A percentile compares a stretch with the other conserved stretches of the same genome.
These are phyloP conservation scores for Hirudo medicinalis DNA, from an alignment of 1,140 invertebrate genomes.

Conservation along the genomic window DNA sequence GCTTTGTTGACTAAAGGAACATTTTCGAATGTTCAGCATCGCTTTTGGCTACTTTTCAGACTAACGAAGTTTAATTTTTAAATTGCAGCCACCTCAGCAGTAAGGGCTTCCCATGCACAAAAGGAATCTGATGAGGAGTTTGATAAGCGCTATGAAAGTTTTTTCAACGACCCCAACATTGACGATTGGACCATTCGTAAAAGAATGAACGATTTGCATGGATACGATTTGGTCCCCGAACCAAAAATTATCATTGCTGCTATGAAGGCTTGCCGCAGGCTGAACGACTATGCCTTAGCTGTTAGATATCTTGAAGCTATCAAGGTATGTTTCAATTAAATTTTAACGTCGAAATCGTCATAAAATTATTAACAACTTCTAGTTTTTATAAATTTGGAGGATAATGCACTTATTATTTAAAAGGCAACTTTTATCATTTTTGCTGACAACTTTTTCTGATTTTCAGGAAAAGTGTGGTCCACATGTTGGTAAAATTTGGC, in stretches of 20 bases:
- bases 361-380: not conserved
- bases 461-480: slow-evolving; percentile 64
- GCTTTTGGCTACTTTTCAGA: not conserved
- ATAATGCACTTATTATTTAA: not conserved
- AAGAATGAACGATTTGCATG: slow-evolving; percentile 45
- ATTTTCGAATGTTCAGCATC: too few relatives aligned
- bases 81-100: slow-evolving; percentile 16
- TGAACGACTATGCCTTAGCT: slow-evolving; percentile 85
- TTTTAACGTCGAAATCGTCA: not conserved
- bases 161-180: slow-evolving; percentile 75
- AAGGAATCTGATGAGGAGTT: slow-evolving; percentile 51
- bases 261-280: slow-evolving; percentile 73
- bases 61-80: not conserved
- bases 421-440: not conserved
- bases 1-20: too few relatives aligned
- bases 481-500: slow-evolving; percentile 66
- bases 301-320: slow-evolving; percentile 81
- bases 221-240: slow-evolving; percentile 85
- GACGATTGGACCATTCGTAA: slow-evolving; percentile 92
- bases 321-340: slow-evolving; percentile 44
- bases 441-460: slow-evolving; percentile 11
- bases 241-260: slow-evolving; percentile 80
- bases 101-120: slow-evolving; percentile 12
- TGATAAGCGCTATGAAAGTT: slow-evolving; percentile 63
- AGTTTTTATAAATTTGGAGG: not conserved